Evolutionary conservation across 2,888 invertebrate genomes (phyloP), one percentile per base, ranked within the genome.

Genomic region (Lutraria lutraria): DNA sequence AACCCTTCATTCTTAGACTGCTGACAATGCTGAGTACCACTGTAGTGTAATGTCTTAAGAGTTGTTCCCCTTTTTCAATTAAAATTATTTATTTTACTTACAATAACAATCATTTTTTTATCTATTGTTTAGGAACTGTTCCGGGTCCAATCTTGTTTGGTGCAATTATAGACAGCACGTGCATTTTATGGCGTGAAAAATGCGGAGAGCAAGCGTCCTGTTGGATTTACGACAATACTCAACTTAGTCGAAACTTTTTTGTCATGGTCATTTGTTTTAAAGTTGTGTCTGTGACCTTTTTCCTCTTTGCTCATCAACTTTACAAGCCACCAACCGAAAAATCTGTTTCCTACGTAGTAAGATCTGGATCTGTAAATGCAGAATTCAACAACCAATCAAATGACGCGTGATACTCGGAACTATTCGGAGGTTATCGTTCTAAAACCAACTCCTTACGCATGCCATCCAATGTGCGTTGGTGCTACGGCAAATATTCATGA

Each of bases 121-220:
- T 43, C 8, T 43, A 4, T 25, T n/a, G 90, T 93, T 63, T 84
- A 94, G 94, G 94, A 6, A 93, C 93, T 0, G 90, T 98, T 92
- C 98, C 98, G 0, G 98, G 98, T 6, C 98, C 98, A 0, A 98
- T 98, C 87, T 96, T 98, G 82, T 98, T 98, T 94, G 98, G 98
- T 0, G 97, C 97, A n/a, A 97, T 98, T 85, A 98, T 98, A 97
- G 98, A 98, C 95, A 97, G 97, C 19, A 97, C 98, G 0, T 98
- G 98, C 92, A 94, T 98, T 56, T 97, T 98, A 52, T 98, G 98
- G 98, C 97, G 97, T 63, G 97, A 97, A 88, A 97, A 97, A 19
- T 98, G 98, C 93, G 97, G 97, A 0, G 96, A 97, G 54, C 97
- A 96, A 68, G 98, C 98, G 16, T 98, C 98, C 94, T 98, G 98